Conservation (phyloP, 2,888 invertebrate species). For the Idaea biselata region DNA sequence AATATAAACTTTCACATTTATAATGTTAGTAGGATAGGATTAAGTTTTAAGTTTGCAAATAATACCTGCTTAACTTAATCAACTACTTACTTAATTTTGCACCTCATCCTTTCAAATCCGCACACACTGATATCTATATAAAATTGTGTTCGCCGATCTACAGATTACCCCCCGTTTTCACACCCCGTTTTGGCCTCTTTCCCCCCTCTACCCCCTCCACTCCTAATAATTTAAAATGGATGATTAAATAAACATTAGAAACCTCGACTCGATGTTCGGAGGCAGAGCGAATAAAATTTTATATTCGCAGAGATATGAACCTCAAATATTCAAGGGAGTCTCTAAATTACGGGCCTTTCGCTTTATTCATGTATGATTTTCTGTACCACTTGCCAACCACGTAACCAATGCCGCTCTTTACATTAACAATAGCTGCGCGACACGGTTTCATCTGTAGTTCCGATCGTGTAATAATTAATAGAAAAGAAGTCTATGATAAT, state of each 20-base stretch:
- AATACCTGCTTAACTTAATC: background rate
- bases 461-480: no score
- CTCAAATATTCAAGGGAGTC: conserved; percentile 29
- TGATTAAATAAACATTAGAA: conserved; percentile 33
- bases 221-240: conserved; percentile 26
- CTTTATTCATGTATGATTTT: conserved; percentile 4
- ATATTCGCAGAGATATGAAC: conserved; percentile 31
- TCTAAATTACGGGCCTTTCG: conserved; percentile 1
- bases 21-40: no score
- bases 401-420: no score
- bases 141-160: background rate
- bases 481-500: no score
- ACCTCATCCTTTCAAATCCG: background rate
- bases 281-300: conserved; percentile 31
- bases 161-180: conserved; percentile 13
- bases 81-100: background rate
- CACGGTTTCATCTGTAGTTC: no score
- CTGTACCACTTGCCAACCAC: no score
- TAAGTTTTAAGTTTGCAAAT: no score
- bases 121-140: background rate
- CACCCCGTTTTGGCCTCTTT: conserved; percentile 9
- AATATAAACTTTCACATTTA: no score
- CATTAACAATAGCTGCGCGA: no score
- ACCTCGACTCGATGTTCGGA: conserved; percentile 17
- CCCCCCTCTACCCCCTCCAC: conserved; percentile 11